These are phyloP conservation scores for Probosciger aterrimus DNA, from an alignment of 2,113 vertebrate species.

Conservation along the genomic window DNA sequence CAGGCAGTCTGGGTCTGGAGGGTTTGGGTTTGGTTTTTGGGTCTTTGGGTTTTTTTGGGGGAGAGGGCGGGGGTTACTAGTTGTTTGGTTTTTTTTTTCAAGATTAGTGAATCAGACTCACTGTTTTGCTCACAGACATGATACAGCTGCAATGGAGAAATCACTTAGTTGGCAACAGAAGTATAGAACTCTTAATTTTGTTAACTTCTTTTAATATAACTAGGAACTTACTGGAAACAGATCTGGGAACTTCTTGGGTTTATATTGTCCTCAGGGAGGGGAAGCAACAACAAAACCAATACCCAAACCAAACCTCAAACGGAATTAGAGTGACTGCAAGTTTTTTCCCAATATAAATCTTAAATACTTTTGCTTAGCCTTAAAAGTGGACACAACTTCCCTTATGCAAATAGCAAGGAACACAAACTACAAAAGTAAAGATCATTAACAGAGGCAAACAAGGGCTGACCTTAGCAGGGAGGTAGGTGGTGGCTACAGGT, in stretches of 20 bases:
- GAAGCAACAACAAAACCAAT: neutral
- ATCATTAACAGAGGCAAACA: neutral
- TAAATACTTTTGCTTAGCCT: neutral
- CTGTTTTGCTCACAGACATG: neutral
- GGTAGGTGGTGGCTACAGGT: neutral
- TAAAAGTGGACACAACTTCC: neutral
- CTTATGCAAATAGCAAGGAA: neutral
- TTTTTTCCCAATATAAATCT: neutral
- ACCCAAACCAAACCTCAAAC: neutral
- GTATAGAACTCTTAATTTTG: neutral
- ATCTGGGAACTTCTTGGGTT: neutral
- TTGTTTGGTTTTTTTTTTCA: neutral
- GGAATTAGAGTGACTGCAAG: neutral
- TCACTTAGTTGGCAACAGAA: neutral
- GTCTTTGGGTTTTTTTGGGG: fast-evolving
- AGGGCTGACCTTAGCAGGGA: neutral
- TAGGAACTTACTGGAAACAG: neutral
- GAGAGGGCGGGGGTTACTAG: neutral
- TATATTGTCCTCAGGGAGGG: neutral
- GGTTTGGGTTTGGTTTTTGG: neutral
- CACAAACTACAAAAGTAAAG: neutral
- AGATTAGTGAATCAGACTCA: neutral
- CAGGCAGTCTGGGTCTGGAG: neutral
- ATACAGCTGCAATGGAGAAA: neutral
- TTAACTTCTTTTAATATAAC: neutral